Base-by-base conservation (phyloP, 2,113 vertebrate species). In the Taurulus bubalis region DNA sequence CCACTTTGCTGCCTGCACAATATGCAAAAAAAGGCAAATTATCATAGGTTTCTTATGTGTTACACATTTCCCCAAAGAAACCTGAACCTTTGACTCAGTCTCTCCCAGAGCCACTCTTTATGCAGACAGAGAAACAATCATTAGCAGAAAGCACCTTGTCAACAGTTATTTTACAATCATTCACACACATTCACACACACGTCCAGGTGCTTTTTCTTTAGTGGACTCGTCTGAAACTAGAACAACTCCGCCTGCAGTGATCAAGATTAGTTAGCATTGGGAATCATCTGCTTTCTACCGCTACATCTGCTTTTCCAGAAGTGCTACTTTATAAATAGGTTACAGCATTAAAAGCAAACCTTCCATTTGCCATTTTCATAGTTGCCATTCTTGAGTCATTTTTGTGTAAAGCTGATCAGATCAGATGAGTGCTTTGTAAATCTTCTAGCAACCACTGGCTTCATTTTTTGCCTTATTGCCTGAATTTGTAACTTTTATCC, bases 201-300 rank as follows among this genome's bases (percentile, higher is more conserved):
- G 59, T n/a, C 74, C 80, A 84, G 80, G 77, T 89, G 78, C 42
- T 63, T 75, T 83, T 82, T 82, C 60, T 49, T 36, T 80, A 40
- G 47, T 74, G 77, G 79, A 76, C 74, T 76, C 38, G 11, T 69
- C 32, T 74, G 64, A 87, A 92, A 85, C 55, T 84, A 90, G 90
- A 82, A 81, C 81, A 81, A 15, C 32, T 26, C 60, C 51, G 69
- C 66, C 75, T 75, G 70, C 72, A 76, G 66, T 62, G 69, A 75
- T 88, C 59, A 49, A 79, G 77, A 80, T 83, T 71, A 85, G 71
- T 72, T 75, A 59, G 66, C 65, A 49, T 67, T 66, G 55, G 70
- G 64, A 86, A 75, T 59, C 58, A 36, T 87, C 60, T 65, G 66
- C 58, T 84, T 77, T 77, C 49, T 36, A 64, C 36, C 32, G 42